phyloP scores from a whole-genome alignment of 2,113 vertebrate species.

The mouse (Mus musculus) region GRCm39 chr1:149961001-149961500 shows the following conservation, averaged over 20 bases:
- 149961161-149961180: neutral
- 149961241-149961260: neutral
- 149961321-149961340: neutral
- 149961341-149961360: neutral
- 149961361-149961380: neutral
- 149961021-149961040: neutral
- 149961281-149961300: neutral
- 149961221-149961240: neutral
- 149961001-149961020: neutral
- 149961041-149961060: neutral
- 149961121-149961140: neutral
- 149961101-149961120: neutral
- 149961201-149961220: neutral
- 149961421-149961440: neutral
- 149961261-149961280: neutral
- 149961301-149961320: slow-evolving; percentile 45
- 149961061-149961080: neutral
- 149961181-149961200: neutral
- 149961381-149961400: neutral
- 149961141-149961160: neutral
- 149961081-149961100: neutral
- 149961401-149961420: neutral
- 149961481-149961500: neutral
- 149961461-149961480: neutral
- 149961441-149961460: neutral